phyloP scores from a whole-genome alignment of 2,113 vertebrate genomes.

The Gorilla gorilla region DNA sequence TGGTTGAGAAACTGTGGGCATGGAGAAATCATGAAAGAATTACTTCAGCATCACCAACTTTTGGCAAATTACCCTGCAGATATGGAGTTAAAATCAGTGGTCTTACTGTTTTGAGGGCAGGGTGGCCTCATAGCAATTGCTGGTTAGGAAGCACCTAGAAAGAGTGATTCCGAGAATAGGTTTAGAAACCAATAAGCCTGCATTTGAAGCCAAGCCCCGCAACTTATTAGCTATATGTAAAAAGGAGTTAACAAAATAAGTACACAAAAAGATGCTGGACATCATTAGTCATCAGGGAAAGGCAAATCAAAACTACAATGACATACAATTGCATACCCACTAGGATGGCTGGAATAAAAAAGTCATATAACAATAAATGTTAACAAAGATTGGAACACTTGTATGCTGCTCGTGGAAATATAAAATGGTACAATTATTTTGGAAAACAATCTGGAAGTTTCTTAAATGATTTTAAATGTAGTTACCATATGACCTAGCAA shows the following conservation, averaged over 20 bases:
- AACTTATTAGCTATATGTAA: background rate
- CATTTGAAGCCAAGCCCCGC: background rate
- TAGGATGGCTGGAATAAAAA: background rate
- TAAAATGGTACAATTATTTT: background rate
- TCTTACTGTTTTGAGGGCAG: background rate
- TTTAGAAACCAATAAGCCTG: background rate
- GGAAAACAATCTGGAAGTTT: background rate
- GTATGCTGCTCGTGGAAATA: background rate
- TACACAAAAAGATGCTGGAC: background rate
- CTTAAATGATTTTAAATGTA: background rate
- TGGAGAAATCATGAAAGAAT: background rate
- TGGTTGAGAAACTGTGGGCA: background rate
- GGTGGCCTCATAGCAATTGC: background rate
- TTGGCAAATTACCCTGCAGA: background rate
- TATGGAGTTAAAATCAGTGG: background rate
- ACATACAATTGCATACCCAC: background rate
- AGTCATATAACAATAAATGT: background rate
- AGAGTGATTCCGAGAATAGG: background rate
- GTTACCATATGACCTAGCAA: background rate
- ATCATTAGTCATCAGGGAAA: background rate
- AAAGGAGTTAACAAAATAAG: background rate
- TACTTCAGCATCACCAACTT: background rate
- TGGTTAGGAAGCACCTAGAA: background rate
- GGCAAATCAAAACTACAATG: background rate
- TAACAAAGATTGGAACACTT: background rate